Base-by-base conservation (phyloP, 2,888 invertebrate species). In the Tenthredo notha region DNA sequence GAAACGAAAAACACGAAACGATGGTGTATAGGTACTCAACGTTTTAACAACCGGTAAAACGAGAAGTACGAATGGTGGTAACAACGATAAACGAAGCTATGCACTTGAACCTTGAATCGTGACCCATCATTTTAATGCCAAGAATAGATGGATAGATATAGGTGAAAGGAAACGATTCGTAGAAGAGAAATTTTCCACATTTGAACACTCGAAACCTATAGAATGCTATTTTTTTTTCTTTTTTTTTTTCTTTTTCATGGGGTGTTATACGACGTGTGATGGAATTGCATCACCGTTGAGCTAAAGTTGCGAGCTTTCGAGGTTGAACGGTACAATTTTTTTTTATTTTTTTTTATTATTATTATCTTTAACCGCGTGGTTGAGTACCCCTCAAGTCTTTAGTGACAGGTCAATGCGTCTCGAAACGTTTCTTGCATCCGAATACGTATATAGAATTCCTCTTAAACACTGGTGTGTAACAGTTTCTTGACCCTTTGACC, bases 401-500 rank as follows among this genome's bases (percentile, higher is more conserved):
- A 61, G 61, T 80, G 80, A 80, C 80, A 80, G 61, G 80, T 80
- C 80, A 80, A 50, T 61, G 80, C 21, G 37, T 61, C 80, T 80
- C 40, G 61, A 80, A 80, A 80, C 58, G 58, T 80, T 29, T 50
- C 54, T 50, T 61, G 61, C 58, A 21, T 58, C 37, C 33, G n/a
- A 29, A 33, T 33, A 50, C 50, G 15, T 37, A 21, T 58, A 61
- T 83, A 29, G 67, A 83, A 83, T 67, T 43, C 18, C 70, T 83
- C 43, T 70, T 25, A 70, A 83, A 65, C 83, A 15, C 29, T 33
- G 10, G 67, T 67, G 43, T 50, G 83, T 70, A 83, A 83, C 83
- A 83, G 83, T 83, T 83, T 47, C 83, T 83, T 83, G 83, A 83
- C 83, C 83, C 70, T 83, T 83, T 70, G 83, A 83, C 83, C 83